Evolutionary conservation across 2,888 invertebrate genomes (phyloP), one percentile per base, ranked within the genome.

Genomic region (Euzetes globulus): DNA sequence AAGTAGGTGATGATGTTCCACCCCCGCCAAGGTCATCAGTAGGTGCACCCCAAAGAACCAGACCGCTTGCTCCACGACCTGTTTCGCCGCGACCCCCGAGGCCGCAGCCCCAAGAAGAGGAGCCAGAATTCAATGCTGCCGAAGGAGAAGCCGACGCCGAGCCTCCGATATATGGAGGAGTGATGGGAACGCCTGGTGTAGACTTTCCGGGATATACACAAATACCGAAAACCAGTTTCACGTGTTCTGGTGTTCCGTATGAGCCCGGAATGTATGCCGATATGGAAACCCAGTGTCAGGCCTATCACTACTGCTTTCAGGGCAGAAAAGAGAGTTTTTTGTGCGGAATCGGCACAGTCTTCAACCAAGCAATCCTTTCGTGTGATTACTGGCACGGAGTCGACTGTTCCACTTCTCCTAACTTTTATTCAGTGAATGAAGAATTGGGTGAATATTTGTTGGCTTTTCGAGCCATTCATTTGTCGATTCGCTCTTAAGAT

Each of bases 231-330:
- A 92, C 92, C 22, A 86, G 87, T 78, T 92, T 92, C 84, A 88
- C 89, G 2, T 92, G 92, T 81, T 85, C 87, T 71, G 86, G 88
- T 79, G 91, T 92, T 52, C 91, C 92, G 0, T 88, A 88, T 25
- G 77, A 77, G 68, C 92, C 92, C 1, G 92, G 92, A 78, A 92
- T 92, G 88, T 92, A 92, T 82, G 92, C 92, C n/a, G 91, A 92
- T 81, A 88, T 91, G 0, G 92, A 92, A 82, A 89, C 92, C 78
- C 75, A 68, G 17, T 79, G 79, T 71, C 77, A 77, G 72, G 79
- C 78, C 15, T 81, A 81, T 77, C 81, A 80, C 72, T 78, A 80
- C 19, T 81, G 81, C 60, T 77, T 80, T 72, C 79, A 80, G 73
- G 78, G 79, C 29, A 75, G 80, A n/a, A 79, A 79, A 72, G 80